Percentiles rank a stretch among this genome's conserved stretches.
phyloP scores from a whole-genome alignment of 2,113 vertebrate genomes.

The Lates calcarifer region DNA sequence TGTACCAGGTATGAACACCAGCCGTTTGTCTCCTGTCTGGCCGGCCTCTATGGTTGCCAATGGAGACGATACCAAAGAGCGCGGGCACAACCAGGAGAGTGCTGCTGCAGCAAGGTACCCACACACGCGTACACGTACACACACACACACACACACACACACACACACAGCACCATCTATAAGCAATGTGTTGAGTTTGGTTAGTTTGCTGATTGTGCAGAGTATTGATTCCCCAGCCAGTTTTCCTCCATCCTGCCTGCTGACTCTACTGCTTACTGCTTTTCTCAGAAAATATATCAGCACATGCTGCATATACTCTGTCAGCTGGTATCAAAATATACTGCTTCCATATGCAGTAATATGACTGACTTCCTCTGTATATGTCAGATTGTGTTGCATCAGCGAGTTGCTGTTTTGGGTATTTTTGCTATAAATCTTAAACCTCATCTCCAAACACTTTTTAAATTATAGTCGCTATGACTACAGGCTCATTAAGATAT shows the following conservation, averaged over 20 bases:
- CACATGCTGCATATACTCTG: slow-evolving; percentile 8
- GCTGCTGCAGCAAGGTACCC: slow-evolving; percentile 89
- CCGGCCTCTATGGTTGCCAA: slow-evolving; percentile 91
- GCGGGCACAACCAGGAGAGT: slow-evolving; percentile 85
- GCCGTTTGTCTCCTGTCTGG: slow-evolving; percentile 89
- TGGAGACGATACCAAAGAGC: slow-evolving; percentile 90
- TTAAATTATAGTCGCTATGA: not conserved
- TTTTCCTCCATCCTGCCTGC: slow-evolving; percentile 26
- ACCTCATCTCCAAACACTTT: not conserved
- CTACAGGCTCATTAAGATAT: not conserved
- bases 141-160: slow-evolving; percentile 22
- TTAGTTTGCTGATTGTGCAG: slow-evolving; percentile 57
- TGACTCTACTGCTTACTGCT: slow-evolving; percentile 47
- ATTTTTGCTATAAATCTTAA: not conserved
- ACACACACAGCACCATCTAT: slow-evolving; percentile 9
- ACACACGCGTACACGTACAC: slow-evolving; percentile 28
- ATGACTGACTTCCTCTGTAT: not conserved
- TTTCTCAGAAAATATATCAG: slow-evolving; percentile 39
- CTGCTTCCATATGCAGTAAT: slow-evolving; percentile 15
- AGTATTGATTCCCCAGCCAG: slow-evolving; percentile 56
- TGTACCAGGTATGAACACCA: slow-evolving; percentile 86
- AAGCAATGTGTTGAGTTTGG: slow-evolving; percentile 20
- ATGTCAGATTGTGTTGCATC: not conserved
- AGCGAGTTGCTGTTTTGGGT: not conserved
- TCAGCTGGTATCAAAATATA: slow-evolving; percentile 45